Evolutionary conservation across 2,113 vertebrate species (phyloP), one percentile per base, ranked within the genome.

Genomic region (Megaleporinus macrocephalus): DNA sequence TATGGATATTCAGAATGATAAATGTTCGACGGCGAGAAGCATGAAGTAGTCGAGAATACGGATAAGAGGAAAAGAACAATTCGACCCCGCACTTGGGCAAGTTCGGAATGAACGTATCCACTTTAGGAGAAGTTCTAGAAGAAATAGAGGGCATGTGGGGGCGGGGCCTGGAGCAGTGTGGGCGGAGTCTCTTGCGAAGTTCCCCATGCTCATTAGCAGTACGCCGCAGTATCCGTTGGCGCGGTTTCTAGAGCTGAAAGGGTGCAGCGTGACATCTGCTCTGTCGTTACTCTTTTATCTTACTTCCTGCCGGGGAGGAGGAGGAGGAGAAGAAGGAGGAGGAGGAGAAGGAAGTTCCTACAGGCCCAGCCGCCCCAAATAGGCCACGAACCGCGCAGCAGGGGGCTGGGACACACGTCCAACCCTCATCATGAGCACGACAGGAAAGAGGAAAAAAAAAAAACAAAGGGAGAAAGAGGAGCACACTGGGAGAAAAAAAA

Each of bases 1-100:
- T 73, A 70, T 86, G 83, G 77, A 90, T 87, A 88, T 88, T 88
- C 72, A 82, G 57, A 86, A 84, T 83, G 78, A 87, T 55, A 86
- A 87, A 90, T 80, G 30, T 86, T 74, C 80, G 61, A 68, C 3
- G 20, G 73, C 18, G 20, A 24, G 12, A 16, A 33, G 53, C n/a
- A 24, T 61, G 49, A 33, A 76, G 53, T 11, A 49, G 80, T 61
- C 4, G 57, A 61, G n/a, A 41, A 30, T n/a, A 4, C 10, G 61
- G 73, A 20, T 20, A 41, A 68, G 29, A 68, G 53, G 24, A 14
- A 29, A 57, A 47, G 5, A 41, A 49, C 68, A 69, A 82, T 59
- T 66, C 55, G 29, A 33, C 61, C 27, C 33, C 11, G 73, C 22
- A 10, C 24, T 59, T 22, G 59, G 55, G 44, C 51, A 71, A 73